Evolutionary conservation across 2,797 vertebrate species (phyloP).

Genomic region (Enteromius radiatus): DNA sequence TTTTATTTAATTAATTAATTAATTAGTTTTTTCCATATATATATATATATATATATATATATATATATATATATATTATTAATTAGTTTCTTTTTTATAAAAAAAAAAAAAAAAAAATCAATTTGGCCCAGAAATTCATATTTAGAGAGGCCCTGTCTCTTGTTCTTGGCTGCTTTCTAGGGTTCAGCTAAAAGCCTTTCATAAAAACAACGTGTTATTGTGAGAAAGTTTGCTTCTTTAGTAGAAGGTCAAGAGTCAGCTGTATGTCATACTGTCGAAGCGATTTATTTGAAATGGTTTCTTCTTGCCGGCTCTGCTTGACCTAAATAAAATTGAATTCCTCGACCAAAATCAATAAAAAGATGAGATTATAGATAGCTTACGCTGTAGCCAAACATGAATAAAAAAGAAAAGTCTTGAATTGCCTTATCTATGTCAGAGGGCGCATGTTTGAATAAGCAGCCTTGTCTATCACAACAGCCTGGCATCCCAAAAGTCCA

Average conservation of each 20-base stretch:
- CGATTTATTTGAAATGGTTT: slow-evolving; percentile 16
- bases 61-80: no score
- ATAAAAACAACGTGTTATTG: background rate
- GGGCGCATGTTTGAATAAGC: slow-evolving; percentile 12
- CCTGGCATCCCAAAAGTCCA: background rate
- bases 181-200: background rate
- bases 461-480: slow-evolving; percentile 6
- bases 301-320: slow-evolving; percentile 15
- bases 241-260: slow-evolving; percentile 25
- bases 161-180: background rate
- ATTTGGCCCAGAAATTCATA: background rate
- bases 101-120: background rate
- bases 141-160: background rate
- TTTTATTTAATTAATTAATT: background rate
- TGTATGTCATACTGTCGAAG: background rate
- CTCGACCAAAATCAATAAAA: slow-evolving; percentile 11
- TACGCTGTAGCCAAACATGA: slow-evolving; percentile 6
- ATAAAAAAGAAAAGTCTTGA: slow-evolving; percentile 13
- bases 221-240: background rate
- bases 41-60: no score
- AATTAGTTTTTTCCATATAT: background rate
- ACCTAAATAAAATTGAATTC: slow-evolving; percentile 33
- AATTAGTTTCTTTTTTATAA: background rate
- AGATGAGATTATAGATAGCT: slow-evolving; percentile 34
- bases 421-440: slow-evolving; percentile 12